Evolutionary conservation across 1,140 invertebrate species (phyloP).

Genomic region (Bombus superbus): DNA sequence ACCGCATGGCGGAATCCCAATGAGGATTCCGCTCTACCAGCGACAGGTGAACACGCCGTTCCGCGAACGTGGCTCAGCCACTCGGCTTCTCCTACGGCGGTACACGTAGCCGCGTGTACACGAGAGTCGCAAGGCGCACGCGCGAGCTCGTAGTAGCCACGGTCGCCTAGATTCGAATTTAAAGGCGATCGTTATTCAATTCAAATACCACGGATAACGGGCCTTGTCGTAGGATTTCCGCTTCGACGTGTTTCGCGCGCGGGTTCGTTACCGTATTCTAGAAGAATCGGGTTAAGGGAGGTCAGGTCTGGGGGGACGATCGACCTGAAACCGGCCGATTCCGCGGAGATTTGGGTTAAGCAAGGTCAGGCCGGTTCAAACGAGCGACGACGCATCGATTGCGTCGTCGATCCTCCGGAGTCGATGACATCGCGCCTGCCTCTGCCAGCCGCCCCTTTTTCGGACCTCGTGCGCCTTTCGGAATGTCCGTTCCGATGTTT

Average conservation of each 20-base stretch:
- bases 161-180: slow-evolving; percentile 68
- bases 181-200: slow-evolving; percentile 69
- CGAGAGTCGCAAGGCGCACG: not conserved
- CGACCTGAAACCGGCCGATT: slow-evolving; percentile 40
- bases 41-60: slow-evolving; percentile 60
- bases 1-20: slow-evolving; percentile 55
- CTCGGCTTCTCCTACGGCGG: not conserved
- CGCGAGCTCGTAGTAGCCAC: not conserved
- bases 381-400: slow-evolving; percentile 4
- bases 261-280: slow-evolving; percentile 58
- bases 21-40: slow-evolving; percentile 44
- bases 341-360: slow-evolving; percentile 47
- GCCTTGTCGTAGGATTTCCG: slow-evolving; percentile 59
- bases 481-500: not conserved
- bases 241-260: slow-evolving; percentile 42
- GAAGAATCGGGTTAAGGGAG: slow-evolving; percentile 68
- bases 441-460: not conserved
- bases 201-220: slow-evolving; percentile 65
- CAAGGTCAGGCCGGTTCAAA: slow-evolving; percentile 45
- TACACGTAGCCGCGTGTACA: not conserved
- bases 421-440: not conserved
- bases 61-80: slow-evolving; percentile 35
- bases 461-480: not conserved
- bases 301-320: slow-evolving; percentile 57
- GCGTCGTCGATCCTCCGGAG: not conserved